phyloP scores from a whole-genome alignment of 1,140 invertebrate genomes.

The Drosophila pseudoananassae region DNA sequence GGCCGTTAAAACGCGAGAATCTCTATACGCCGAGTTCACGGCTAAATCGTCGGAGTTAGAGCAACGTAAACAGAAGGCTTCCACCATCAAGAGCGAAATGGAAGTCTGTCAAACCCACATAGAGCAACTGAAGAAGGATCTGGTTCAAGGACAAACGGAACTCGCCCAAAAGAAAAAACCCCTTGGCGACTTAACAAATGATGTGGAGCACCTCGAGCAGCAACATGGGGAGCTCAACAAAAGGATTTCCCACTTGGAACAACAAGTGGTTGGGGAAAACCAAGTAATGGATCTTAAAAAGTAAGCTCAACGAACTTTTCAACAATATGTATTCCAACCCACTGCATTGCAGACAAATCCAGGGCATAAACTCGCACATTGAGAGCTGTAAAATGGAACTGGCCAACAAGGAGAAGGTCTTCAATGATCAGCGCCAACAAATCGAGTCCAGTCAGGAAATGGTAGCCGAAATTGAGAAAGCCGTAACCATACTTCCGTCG shows the following conservation, averaged over 20 bases:
- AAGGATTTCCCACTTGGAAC: constrained; percentile 36
- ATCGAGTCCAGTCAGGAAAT: constrained; percentile 45
- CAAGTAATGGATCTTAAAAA: constrained; percentile 41
- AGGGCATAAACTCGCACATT: constrained; percentile 13
- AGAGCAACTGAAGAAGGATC: constrained; percentile 19
- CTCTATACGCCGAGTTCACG: constrained; percentile 16
- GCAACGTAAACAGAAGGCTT: constrained; percentile 19
- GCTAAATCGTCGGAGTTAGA: constrained; percentile 43
- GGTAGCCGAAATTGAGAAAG: constrained; percentile 39
- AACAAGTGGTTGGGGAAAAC: constrained; percentile 53
- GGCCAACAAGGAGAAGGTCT: constrained; percentile 24
- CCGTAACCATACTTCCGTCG: constrained; percentile 29
- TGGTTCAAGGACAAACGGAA: constrained; percentile 32
- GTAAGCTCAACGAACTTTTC: constrained; percentile 10
- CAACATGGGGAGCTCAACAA: constrained; percentile 25
- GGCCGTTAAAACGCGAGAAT: constrained; percentile 28
- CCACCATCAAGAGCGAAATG: constrained; percentile 12
- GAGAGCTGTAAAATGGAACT: constrained; percentile 43
- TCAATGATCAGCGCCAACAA: constrained; percentile 33
- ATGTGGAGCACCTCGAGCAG: constrained; percentile 17
- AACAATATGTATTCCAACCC: neutral
- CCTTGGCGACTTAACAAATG: constrained; percentile 12
- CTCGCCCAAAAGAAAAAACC: constrained; percentile 15
- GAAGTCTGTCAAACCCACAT: constrained; percentile 26
- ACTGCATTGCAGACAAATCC: constrained; percentile 36